Base-by-base conservation (phyloP, 2,888 invertebrate species). In the Monopis laevigella region DNA sequence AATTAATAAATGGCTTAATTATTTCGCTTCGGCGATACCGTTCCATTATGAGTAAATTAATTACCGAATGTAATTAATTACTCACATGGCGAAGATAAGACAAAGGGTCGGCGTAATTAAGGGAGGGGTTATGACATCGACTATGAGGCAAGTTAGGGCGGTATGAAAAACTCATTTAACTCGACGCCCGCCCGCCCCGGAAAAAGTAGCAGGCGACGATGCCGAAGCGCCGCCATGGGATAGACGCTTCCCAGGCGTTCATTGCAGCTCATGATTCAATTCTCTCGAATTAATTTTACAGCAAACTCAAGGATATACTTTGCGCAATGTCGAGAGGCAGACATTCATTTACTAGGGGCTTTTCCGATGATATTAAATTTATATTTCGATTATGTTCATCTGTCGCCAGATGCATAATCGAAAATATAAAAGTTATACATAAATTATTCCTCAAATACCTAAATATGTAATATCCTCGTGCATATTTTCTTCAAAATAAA, bases 41-140 rank as follows among this genome's bases (percentile, higher is more conserved):
- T 48, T 48, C 50, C 52, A 59, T 66, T 60, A 60, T 51, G 55
- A 60, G 59, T 56, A 52, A 68, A 69, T 69, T 68, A 68, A 70
- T 74, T 66, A 62, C 50, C 51, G 53, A 64, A 62, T 51, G 53
- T 67, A 67, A 71, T 73, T 70, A 69, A 73, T 72, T 63, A 64
- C 60, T 62, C 54, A 58, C 59, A 64, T 53, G n/a, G 58, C 55
- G 60, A 61, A 59, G 62, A 58, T 59, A 59, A 60, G 58, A 59
- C 58, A 60, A 58, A 58, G 57, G 60, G 56, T 51, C 49, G 49
- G 34, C 47, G 51, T 58, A 56, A 60, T 61, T 56, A 58, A 55
- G 54, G 54, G 47, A 44, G 51, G 54, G 51, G 58, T 61, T 62
- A 59, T 62, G 61, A 60, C 57, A 56, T 55, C 48, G 51, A 48